Evolutionary conservation across 1,140 invertebrate species (phyloP), one percentile per base, ranked within the genome.

Genomic region (Galleria mellonella): DNA sequence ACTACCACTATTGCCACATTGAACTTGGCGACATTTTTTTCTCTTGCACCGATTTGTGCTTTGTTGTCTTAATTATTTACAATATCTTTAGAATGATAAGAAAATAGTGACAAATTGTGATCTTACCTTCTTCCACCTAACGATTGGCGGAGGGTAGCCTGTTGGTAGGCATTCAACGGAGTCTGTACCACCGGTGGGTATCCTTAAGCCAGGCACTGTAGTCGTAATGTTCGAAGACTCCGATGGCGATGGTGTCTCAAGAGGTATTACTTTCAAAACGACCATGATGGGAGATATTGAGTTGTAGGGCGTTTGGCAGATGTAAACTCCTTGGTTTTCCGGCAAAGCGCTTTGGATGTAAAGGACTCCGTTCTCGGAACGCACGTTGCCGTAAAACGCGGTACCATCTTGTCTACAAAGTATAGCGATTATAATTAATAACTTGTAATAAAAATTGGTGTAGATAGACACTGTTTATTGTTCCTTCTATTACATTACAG

Each of bases 71-170:
- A n/a, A n/a, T n/a, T n/a, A n/a, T n/a, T n/a, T n/a, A n/a, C n/a
- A n/a, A n/a, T n/a, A n/a, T n/a, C n/a, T n/a, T n/a, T n/a, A n/a
- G n/a, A n/a, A n/a, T n/a, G n/a, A n/a, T n/a, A n/a, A n/a, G n/a
- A n/a, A n/a, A 17, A 35, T 35, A 8, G 35, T 4, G 2, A 7
- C 31, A 29, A 31, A 32, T 10, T 28, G 4, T 15, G 32, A 43
- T 36, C 88, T 82, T 47, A 92, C 89, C 87, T 94, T 96, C 0
- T 86, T 89, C 97, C 97, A 98, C 62, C 89, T 92, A 9, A 97
- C 88, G 0, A 85, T 87, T 1, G 94, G 91, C 40, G 87, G 81
- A 0, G 94, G 93, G 31, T 88, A 87, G 36, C 94, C 93, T 14
- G 82, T 85, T 1, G 90, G 90, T 13, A 89, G 82, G 68, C 97